These are phyloP conservation scores for Epizoanthus illoricatus DNA, from an alignment of 92 coral and sea anemone genomes.

Conservation along the genomic window DNA sequence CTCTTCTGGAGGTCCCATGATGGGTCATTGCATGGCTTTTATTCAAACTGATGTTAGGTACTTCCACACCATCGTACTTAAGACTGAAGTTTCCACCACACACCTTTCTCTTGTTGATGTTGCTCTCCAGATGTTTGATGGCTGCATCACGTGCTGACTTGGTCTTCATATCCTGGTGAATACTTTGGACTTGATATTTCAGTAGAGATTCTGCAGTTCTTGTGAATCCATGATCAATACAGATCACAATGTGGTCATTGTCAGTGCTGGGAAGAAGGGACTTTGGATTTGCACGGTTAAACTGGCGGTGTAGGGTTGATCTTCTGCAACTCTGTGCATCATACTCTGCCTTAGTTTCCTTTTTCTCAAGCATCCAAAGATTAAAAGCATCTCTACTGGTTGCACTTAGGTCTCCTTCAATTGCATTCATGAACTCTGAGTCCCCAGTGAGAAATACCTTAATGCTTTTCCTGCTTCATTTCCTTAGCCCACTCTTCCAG, in stretches of 20 bases:
- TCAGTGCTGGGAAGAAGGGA: slow-evolving; percentile 4
- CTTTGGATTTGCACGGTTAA: slow-evolving; percentile 11
- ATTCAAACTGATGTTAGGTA: slow-evolving; percentile 28
- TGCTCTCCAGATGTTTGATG: background rate
- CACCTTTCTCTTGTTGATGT: slow-evolving; percentile 27
- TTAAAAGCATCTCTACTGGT: slow-evolving; percentile 23
- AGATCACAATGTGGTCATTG: slow-evolving; percentile 4
- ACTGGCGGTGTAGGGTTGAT: background rate
- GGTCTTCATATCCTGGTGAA: background rate
- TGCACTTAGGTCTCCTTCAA: slow-evolving; percentile 19
- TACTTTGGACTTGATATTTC: background rate
- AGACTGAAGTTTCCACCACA: slow-evolving; percentile 24
- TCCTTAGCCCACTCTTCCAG: background rate
- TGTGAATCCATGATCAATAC: slow-evolving; percentile 36
- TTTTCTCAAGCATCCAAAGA: slow-evolving; percentile 7
- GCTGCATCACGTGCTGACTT: background rate
- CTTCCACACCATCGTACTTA: background rate
- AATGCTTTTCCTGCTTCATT: slow-evolving; percentile 2
- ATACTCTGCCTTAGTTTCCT: background rate
- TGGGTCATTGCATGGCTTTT: slow-evolving; percentile 28
- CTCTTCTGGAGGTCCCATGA: slow-evolving; percentile 27
- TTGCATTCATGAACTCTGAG: slow-evolving; percentile 29
- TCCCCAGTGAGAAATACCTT: slow-evolving; percentile 30
- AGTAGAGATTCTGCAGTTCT: background rate
- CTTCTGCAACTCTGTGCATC: background rate